Evolutionary conservation across 2,888 invertebrate species (phyloP).

Genomic region (Ochlodes sylvanus): DNA sequence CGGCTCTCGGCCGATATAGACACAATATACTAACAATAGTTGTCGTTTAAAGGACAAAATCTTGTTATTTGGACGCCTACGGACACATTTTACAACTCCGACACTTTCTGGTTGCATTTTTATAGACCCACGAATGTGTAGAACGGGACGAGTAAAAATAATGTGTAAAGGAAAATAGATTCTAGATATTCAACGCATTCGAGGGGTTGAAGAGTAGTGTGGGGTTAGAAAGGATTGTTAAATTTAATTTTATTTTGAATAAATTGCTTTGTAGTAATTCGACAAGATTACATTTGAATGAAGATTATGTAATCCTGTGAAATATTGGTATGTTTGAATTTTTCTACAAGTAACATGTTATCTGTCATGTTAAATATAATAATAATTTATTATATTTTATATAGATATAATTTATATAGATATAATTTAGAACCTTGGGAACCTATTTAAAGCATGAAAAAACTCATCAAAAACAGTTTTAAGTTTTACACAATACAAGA

Average conservation of each 20-base stretch:
- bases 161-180: background rate
- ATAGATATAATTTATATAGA: too few species aligned
- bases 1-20: constrained; percentile 52
- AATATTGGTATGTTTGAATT: too few species aligned
- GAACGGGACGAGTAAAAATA: constrained; percentile 27
- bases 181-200: constrained; percentile 10
- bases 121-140: constrained; percentile 41
- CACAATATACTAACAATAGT: constrained; percentile 74
- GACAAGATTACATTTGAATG: too few species aligned
- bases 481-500: too few species aligned
- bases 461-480: too few species aligned
- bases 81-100: constrained; percentile 64
- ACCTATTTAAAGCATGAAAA: too few species aligned
- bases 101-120: constrained; percentile 38
- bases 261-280: too few species aligned
- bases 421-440: too few species aligned
- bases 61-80: constrained; percentile 80
- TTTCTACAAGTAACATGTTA: too few species aligned
- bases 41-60: constrained; percentile 81
- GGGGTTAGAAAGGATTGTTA: background rate
- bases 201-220: background rate
- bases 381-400: too few species aligned
- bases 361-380: too few species aligned
- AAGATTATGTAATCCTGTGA: too few species aligned
- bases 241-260: background rate